These are phyloP conservation scores for Pandemis cinnamomeana DNA, from an alignment of 2,888 invertebrate species.

Conservation along the genomic window DNA sequence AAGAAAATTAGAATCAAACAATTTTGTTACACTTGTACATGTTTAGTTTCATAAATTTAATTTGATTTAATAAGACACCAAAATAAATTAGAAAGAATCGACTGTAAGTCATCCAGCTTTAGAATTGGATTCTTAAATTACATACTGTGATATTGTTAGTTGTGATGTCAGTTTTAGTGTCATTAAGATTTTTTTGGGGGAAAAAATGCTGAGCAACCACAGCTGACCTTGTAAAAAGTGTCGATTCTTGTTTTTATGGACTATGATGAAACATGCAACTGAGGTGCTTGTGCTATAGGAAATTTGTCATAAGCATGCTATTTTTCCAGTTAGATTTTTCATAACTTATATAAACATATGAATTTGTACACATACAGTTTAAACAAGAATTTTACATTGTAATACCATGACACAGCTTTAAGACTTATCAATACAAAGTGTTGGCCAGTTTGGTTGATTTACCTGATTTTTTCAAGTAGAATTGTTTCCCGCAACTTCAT, in stretches of 20 bases:
- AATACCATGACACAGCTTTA: no score
- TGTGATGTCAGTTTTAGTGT: background rate
- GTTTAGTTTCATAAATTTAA: no score
- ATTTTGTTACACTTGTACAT: no score
- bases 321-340: background rate
- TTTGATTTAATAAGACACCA: no score
- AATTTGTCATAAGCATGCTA: background rate
- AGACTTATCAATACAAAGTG: no score
- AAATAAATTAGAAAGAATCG: no score
- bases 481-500: no score
- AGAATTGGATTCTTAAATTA: background rate
- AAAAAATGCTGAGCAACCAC: slow-evolving; percentile 12
- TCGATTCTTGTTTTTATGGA: slow-evolving; percentile 14
- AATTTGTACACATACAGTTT: background rate
- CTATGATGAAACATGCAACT: slow-evolving; percentile 9
- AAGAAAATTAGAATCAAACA: no score
- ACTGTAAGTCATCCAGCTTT: background rate
- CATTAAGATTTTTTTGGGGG: slow-evolving; percentile 12
- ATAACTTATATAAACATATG: background rate
- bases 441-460: no score
- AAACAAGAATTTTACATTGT: no score
- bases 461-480: no score
- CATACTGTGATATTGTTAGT: background rate
- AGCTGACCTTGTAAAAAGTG: slow-evolving; percentile 18
- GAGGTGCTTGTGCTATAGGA: background rate